Evolutionary conservation across 2,888 invertebrate species (phyloP).

Genomic region (Mimumesa dahlbomi): DNA sequence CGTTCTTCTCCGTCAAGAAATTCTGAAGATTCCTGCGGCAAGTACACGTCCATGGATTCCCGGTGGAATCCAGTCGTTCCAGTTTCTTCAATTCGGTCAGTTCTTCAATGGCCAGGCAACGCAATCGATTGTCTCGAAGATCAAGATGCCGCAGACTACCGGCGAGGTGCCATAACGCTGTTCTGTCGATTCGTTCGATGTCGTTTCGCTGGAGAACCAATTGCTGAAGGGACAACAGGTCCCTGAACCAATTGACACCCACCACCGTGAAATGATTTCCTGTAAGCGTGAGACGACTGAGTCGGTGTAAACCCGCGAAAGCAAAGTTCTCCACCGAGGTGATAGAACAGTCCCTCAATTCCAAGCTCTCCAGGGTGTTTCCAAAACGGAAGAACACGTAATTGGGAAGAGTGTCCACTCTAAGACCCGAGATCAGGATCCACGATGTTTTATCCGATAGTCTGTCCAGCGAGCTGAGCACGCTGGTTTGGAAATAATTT

Average conservation of each 20-base stretch:
- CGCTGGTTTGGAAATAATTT: constrained; percentile 50
- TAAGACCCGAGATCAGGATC: constrained; percentile 63
- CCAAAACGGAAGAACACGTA: constrained; percentile 72
- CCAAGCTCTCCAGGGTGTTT: constrained; percentile 67
- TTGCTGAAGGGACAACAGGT: constrained; percentile 62
- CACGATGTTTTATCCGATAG: constrained; percentile 67
- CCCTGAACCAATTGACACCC: constrained; percentile 65
- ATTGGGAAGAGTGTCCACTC: constrained; percentile 54
- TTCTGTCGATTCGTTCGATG: constrained; percentile 60
- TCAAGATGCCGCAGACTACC: constrained; percentile 59
- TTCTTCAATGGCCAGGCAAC: constrained; percentile 58
- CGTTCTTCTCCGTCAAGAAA: constrained; percentile 46
- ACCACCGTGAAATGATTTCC: constrained; percentile 60
- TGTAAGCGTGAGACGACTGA: constrained; percentile 62
- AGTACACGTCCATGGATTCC: constrained; percentile 68
- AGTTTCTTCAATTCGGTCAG: constrained; percentile 54
- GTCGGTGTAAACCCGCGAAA: constrained; percentile 69
- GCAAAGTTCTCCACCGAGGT: constrained; percentile 63
- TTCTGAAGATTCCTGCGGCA: constrained; percentile 58
- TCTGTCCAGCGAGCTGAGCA: constrained; percentile 57
- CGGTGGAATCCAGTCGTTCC: constrained; percentile 55
- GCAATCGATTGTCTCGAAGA: constrained; percentile 60
- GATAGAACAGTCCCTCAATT: constrained; percentile 63
- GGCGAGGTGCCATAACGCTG: constrained; percentile 55
- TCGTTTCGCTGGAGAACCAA: constrained; percentile 60